A percentile compares a stretch with the other conserved stretches of the same genome.
Conservation (phyloP, 2,797 vertebrate species). For the Knipowitschia caucasica region DNA sequence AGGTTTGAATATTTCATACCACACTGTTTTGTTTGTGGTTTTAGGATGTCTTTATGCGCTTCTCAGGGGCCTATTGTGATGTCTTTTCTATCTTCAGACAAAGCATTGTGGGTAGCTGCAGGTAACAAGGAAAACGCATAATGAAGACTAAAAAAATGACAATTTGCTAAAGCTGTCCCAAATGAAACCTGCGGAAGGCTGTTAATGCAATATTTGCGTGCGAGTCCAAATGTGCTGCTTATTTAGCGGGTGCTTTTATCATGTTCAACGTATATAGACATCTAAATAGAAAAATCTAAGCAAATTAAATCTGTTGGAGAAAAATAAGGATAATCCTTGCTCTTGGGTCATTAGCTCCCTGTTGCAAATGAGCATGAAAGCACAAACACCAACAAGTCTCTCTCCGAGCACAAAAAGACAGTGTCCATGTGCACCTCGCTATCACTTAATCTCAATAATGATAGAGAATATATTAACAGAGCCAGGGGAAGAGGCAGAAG, state of each 20-base stretch:
- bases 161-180: constrained; percentile 24
- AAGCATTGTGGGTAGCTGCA: constrained; percentile 7
- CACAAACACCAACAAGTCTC: constrained; percentile 29
- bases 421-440: constrained; percentile 29
- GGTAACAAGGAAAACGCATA: constrained; percentile 22
- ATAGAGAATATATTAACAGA: constrained; percentile 52
- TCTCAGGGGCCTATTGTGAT: constrained; percentile 8
- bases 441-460: constrained; percentile 55
- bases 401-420: constrained; percentile 32
- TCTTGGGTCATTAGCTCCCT: constrained; percentile 41
- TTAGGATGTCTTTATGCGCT: constrained; percentile 15
- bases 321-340: constrained; percentile 56
- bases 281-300: constrained; percentile 66
- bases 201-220: constrained; percentile 42
- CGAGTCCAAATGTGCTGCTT: constrained; percentile 13
- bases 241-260: constrained; percentile 44
- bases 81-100: constrained; percentile 27
- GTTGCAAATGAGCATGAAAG: constrained; percentile 42
- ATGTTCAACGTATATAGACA: constrained; percentile 42
- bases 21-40: background rate
- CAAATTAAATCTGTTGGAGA: constrained; percentile 60
- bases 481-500: constrained; percentile 18
- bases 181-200: constrained; percentile 31
- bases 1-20: constrained; percentile 38
- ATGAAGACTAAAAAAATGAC: constrained; percentile 28